Evolutionary conservation across 30 jellyfish, hydroid and myxozoan genomes (phyloP).

Genomic region (Hydra vulgaris): DNA sequence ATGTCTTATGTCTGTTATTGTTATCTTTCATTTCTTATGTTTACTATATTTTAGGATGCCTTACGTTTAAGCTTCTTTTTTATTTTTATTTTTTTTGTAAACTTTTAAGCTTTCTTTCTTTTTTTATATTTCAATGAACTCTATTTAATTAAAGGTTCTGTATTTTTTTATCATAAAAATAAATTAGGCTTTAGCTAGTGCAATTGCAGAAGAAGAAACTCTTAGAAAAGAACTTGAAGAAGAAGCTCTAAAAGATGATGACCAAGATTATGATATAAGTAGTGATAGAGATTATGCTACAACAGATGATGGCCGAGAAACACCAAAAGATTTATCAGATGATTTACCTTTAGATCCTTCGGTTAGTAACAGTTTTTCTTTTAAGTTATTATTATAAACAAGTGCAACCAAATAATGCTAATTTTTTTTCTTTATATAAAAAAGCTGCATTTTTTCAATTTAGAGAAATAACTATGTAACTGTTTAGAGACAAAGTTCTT

Average conservation of each 20-base stretch:
- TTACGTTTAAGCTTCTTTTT: too few species aligned
- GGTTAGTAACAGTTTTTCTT: constrained; percentile 24
- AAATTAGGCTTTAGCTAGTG: constrained; percentile 82
- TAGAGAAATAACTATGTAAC: too few species aligned
- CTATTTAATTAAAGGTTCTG: too few species aligned
- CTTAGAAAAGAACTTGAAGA: constrained; percentile 78
- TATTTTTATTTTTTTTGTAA: too few species aligned
- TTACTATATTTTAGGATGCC: too few species aligned
- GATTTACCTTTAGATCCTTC: constrained; percentile 49
- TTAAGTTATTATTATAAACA: neutral
- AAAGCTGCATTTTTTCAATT: too few species aligned
- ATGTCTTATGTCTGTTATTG: too few species aligned
- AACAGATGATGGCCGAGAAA: constrained; percentile 41
- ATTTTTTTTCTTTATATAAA: neutral
- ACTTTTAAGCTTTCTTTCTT: too few species aligned
- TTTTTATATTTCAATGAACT: too few species aligned
- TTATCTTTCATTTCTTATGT: too few species aligned
- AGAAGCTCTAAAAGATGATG: constrained; percentile 79
- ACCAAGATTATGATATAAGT: constrained; percentile 67
- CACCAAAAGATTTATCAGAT: constrained; percentile 58
- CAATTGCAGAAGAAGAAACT: constrained; percentile 88
- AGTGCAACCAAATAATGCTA: neutral
- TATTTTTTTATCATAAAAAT: too few species aligned
- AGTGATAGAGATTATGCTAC: constrained; percentile 68
- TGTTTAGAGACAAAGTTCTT: too few species aligned